Base-by-base conservation (phyloP, 2,888 invertebrate genomes). In the Stomorhina lunata region DNA sequence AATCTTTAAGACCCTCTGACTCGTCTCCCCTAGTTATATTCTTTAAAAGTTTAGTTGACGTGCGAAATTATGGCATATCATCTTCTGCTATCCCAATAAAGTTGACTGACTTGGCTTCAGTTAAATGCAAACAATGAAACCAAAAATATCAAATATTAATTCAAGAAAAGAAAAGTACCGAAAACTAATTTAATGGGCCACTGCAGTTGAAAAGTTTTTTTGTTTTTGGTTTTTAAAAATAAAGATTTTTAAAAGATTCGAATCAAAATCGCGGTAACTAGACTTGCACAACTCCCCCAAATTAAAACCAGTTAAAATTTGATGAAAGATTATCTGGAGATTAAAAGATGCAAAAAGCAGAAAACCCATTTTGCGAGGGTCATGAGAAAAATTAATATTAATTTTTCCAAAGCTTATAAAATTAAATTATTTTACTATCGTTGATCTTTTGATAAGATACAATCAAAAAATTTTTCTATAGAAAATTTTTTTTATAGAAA, bases 101-200 rank as follows among this genome's bases (percentile, higher is more conserved):
- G 12, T 29, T 57, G 22, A 48, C 57, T 57, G 22, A 48, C 57
- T 43, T 53, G n/a, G 53, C 53, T 34, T 40, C 57, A 69, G 43
- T 77, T 66, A 50, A 76, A 27, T 34, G 10, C 22, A 43, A 68
- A 77, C 61, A 66, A 50, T 61, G 25, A 55, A 61, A 32, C 9
- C 43, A 48, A 48, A 61, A 48, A 40, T 10, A 50, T 45, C 9
- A 27, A 45, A 45, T 43, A 57, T 29, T 40, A 25, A 45, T 34
- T 17, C 25, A 34, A 10, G 27, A 29, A 55, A 40, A 20, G 7
- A 61, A 45, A 75, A 57, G 29, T 22, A 66, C n/a, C 50, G 3
- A 34, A 71, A 75, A 34, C n/a, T 75, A 68, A 79, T 79, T 81
- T 68, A 81, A 75, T 71, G 69, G 69, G 27, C 71, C 65, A 79